Percentiles rank a stretch among this genome's conserved stretches.
Evolutionary conservation across 2,888 invertebrate species (phyloP).

Genomic region (Andrena flavipes): DNA sequence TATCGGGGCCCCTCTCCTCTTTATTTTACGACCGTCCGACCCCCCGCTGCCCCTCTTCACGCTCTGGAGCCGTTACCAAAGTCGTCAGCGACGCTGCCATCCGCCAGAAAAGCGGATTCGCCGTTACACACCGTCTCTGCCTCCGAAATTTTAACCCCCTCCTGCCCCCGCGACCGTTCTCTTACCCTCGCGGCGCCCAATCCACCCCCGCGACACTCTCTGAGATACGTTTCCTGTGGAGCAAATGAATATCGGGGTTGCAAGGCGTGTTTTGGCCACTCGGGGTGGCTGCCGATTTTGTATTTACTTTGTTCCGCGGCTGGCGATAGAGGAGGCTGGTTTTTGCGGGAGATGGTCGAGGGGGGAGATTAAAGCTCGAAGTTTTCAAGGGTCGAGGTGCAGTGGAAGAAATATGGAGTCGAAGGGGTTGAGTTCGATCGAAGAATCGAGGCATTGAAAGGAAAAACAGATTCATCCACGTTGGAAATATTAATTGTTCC

Average conservation of each 20-base stretch:
- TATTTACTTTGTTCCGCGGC: slow-evolving; percentile 16
- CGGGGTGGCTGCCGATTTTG: neutral
- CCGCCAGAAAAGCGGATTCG: slow-evolving; percentile 74
- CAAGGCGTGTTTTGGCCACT: neutral
- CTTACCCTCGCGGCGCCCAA: neutral
- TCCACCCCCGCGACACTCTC: neutral
- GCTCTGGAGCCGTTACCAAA: slow-evolving; percentile 46
- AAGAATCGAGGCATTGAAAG: too few species aligned
- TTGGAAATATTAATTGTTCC: too few species aligned
- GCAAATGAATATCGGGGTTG: slow-evolving; percentile 54
- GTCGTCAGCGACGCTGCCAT: slow-evolving; percentile 64
- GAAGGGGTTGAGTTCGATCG: too few species aligned
- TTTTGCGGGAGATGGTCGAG: neutral
- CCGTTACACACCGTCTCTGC: slow-evolving; percentile 58
- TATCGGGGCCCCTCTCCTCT: slow-evolving; percentile 72
- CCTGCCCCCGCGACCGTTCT: neutral
- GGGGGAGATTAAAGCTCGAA: neutral
- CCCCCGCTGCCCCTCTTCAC: slow-evolving; percentile 11
- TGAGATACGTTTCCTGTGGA: neutral
- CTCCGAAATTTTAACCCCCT: slow-evolving; percentile 48
- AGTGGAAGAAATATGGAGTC: too few species aligned
- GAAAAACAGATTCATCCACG: too few species aligned
- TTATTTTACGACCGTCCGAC: slow-evolving; percentile 65
- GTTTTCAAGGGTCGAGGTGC: too few species aligned
- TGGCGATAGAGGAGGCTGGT: neutral